Conservation (phyloP, 2,888 invertebrate species). For the Perizoma flavofasciatum region DNA sequence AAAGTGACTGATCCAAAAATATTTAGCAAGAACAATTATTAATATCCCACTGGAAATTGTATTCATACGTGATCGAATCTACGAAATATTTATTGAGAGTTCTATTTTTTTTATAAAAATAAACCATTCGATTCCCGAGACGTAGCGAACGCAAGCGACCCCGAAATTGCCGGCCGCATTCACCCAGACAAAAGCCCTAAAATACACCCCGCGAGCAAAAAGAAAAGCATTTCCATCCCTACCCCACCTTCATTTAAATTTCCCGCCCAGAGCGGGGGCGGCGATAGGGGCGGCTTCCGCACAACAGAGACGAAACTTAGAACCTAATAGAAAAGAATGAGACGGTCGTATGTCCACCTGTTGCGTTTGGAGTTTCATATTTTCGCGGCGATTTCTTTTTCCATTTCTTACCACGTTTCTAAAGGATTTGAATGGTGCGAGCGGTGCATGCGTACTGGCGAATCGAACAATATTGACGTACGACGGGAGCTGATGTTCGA, state of each 20-base stretch:
- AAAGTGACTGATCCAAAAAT: too few relatives aligned
- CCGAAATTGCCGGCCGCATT: conserved; percentile 82
- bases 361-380: conserved; percentile 77
- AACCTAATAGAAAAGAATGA: conserved; percentile 80
- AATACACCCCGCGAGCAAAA: conserved; percentile 80
- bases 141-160: conserved; percentile 76
- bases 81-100: not conserved
- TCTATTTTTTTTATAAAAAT: conserved; percentile 39
- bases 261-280: conserved; percentile 80
- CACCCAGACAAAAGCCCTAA: conserved; percentile 83
- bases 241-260: conserved; percentile 81
- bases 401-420: conserved; percentile 69
- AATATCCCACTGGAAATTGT: not conserved
- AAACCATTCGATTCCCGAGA: conserved; percentile 69
- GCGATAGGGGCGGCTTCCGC: conserved; percentile 80
- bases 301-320: conserved; percentile 78
- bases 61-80: not conserved
- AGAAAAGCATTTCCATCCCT: conserved; percentile 80
- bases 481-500: conserved; percentile 54
- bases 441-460: conserved; percentile 74
- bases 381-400: conserved; percentile 77
- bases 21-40: too few relatives aligned
- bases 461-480: conserved; percentile 70
- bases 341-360: conserved; percentile 80
- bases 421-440: conserved; percentile 74